A percentile compares a stretch with the other conserved stretches of the same genome.
These are phyloP conservation scores for Leptoteleia sp. DNA, from an alignment of 1,140 invertebrate species.

Conservation along the genomic window DNA sequence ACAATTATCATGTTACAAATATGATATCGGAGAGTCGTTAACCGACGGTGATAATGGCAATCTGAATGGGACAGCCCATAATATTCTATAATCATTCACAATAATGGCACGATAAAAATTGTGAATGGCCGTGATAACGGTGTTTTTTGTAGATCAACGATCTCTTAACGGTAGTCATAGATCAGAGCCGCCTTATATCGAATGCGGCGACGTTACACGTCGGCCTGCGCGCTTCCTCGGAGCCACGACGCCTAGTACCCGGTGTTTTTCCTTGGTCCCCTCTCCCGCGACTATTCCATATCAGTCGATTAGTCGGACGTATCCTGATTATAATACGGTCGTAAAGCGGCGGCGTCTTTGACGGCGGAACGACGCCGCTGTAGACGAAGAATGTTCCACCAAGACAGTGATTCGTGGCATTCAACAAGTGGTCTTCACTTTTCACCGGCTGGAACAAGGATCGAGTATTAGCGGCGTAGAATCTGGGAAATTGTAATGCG, in stretches of 20 bases:
- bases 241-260: slow-evolving; percentile 48
- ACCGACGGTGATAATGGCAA: slow-evolving; percentile 22
- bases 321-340: slow-evolving; percentile 67
- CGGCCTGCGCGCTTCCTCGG: slow-evolving; percentile 30
- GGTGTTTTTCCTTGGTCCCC: slow-evolving; percentile 40
- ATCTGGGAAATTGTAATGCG: slow-evolving; percentile 51
- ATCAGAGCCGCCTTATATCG: slow-evolving; percentile 61
- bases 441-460: slow-evolving; percentile 55
- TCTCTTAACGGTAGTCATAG: slow-evolving; percentile 64
- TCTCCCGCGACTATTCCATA: slow-evolving; percentile 56
- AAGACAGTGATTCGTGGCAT: slow-evolving; percentile 52
- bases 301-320: slow-evolving; percentile 64
- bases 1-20: too few relatives aligned
- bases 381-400: slow-evolving; percentile 33
- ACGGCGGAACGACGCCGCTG: slow-evolving; percentile 48
- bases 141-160: slow-evolving; percentile 64
- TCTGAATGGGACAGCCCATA: slow-evolving; percentile 26
- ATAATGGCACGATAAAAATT: slow-evolving; percentile 45
- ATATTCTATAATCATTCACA: slow-evolving; percentile 43
- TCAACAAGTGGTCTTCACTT: slow-evolving; percentile 57
- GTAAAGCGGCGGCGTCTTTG: slow-evolving; percentile 67
- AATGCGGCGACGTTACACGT: slow-evolving; percentile 52
- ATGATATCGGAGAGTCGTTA: not conserved
- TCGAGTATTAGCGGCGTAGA: slow-evolving; percentile 42
- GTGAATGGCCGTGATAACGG: slow-evolving; percentile 57